Conservation (phyloP, 2,888 invertebrate genomes). For the Chrysopilus asiliformis region DNA sequence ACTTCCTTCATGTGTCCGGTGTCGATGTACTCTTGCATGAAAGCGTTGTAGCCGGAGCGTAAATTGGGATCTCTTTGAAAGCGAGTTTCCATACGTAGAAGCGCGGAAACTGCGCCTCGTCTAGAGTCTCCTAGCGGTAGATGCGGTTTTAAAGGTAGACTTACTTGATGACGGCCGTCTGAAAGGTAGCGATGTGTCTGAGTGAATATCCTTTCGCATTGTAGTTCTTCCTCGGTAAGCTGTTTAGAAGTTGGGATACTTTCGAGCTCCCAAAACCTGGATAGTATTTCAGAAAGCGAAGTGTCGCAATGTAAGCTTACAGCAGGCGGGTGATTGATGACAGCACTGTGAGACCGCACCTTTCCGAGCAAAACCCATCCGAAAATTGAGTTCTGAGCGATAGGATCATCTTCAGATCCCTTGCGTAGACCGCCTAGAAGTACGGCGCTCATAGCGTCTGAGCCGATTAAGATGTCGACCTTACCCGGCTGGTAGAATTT, state of each 20-base stretch:
- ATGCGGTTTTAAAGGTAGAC: background rate
- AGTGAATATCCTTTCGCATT: background rate
- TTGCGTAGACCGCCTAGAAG: conserved; percentile 6
- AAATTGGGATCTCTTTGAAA: conserved; percentile 7
- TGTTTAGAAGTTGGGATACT: background rate
- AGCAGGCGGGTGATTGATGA: background rate
- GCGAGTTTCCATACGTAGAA: background rate
- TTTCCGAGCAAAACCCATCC: conserved; percentile 10
- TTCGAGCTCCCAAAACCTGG: conserved; percentile 6
- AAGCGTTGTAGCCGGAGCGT: conserved; percentile 8
- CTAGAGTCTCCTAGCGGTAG: background rate
- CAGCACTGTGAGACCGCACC: background rate
- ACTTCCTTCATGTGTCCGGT: conserved; percentile 16
- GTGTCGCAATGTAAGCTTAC: background rate
- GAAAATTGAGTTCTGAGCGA: conserved; percentile 10
- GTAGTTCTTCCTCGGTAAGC: background rate
- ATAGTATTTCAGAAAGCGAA: conserved; percentile 4
- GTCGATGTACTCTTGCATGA: conserved; percentile 15
- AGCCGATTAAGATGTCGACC: conserved; percentile 11
- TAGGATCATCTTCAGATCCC: conserved; percentile 8
- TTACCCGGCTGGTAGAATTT: conserved; percentile 5
- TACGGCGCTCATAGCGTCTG: conserved; percentile 11
- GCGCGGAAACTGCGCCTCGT: background rate
- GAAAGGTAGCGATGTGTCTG: background rate
- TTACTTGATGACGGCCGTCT: conserved; percentile 1